A percentile compares a stretch with the other conserved stretches of the same genome.
phyloP scores from a whole-genome alignment of 2,888 invertebrate genomes.

The Cerastis rubricosa region DNA sequence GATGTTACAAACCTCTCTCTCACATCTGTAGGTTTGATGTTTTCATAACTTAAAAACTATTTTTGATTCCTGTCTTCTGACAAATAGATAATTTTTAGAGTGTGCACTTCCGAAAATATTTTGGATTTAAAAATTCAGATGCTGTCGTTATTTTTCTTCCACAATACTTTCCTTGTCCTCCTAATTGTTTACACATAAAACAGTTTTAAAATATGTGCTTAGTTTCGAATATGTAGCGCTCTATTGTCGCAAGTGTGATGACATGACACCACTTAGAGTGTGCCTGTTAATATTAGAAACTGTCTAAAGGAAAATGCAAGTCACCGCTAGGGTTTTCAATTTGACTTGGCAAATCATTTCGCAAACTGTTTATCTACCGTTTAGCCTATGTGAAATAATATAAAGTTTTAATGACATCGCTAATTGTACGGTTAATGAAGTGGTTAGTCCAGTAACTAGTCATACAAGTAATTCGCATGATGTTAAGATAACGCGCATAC shows the following conservation, averaged over 20 bases:
- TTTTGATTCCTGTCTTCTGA: background rate
- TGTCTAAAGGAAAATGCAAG: slow-evolving; percentile 68
- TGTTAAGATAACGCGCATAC: slow-evolving; percentile 42
- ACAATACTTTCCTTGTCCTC: background rate
- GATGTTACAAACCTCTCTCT: slow-evolving; percentile 42
- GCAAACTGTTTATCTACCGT: slow-evolving; percentile 49
- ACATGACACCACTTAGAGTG: slow-evolving; percentile 79
- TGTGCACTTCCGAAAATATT: background rate
- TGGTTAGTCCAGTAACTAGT: slow-evolving; percentile 23
- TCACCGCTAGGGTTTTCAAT: slow-evolving; percentile 64
- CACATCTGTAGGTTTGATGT: slow-evolving; percentile 34
- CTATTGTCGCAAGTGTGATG: slow-evolving; percentile 56
- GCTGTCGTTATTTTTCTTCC: background rate
- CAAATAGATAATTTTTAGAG: background rate
- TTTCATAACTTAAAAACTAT: background rate
- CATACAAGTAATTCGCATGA: slow-evolving; percentile 21
- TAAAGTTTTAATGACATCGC: slow-evolving; percentile 32
- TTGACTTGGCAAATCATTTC: slow-evolving; percentile 51
- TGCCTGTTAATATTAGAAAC: slow-evolving; percentile 76
- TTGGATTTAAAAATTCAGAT: background rate
- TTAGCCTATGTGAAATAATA: slow-evolving; percentile 43
- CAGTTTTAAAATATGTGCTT: slow-evolving; percentile 20
- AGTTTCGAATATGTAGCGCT: slow-evolving; percentile 28
- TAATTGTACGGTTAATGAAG: slow-evolving; percentile 42
- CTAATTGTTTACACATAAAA: slow-evolving; percentile 35